Conservation (phyloP, 2,113 vertebrate species). For the Polypterus bichir region DNA sequence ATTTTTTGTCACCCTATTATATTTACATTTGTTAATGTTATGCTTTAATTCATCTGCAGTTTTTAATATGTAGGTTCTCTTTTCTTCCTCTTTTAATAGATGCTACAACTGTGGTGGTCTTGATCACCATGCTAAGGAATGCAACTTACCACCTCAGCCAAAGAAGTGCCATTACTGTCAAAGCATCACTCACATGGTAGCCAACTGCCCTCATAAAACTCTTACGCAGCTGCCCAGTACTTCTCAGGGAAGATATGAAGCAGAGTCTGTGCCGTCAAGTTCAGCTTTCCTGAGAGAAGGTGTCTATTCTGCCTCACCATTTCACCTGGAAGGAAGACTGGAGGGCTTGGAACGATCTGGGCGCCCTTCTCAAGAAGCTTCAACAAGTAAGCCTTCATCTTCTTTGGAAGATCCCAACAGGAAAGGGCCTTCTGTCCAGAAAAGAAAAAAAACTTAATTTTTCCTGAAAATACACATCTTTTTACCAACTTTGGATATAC, state of each 20-base stretch:
- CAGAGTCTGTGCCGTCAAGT: slow-evolving; percentile 60
- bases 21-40: too few species aligned
- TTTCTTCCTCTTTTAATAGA: slow-evolving; percentile 28
- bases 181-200: slow-evolving; percentile 72
- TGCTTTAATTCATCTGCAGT: too few species aligned
- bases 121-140: slow-evolving; percentile 71
- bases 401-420: slow-evolving; percentile 75
- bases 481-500: slow-evolving; percentile 37
- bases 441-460: slow-evolving; percentile 81
- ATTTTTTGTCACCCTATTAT: too few species aligned
- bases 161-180: slow-evolving; percentile 80
- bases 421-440: slow-evolving; percentile 73
- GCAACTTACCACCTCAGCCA: slow-evolving; percentile 71
- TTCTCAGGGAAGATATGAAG: slow-evolving; percentile 77
- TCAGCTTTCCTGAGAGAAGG: slow-evolving; percentile 51
- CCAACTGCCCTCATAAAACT: slow-evolving; percentile 62
- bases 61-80: not conserved
- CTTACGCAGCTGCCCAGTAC: slow-evolving; percentile 36
- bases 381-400: slow-evolving; percentile 51
- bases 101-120: slow-evolving; percentile 74
- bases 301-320: slow-evolving; percentile 34
- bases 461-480: slow-evolving; percentile 23
- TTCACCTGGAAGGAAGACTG: slow-evolving; percentile 46
- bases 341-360: slow-evolving; percentile 49
- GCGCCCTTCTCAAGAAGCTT: slow-evolving; percentile 65